A percentile compares a stretch with the other conserved stretches of the same genome.
Evolutionary conservation across 2,113 vertebrate species (phyloP).

Genomic region (Neolamprologus toae): DNA sequence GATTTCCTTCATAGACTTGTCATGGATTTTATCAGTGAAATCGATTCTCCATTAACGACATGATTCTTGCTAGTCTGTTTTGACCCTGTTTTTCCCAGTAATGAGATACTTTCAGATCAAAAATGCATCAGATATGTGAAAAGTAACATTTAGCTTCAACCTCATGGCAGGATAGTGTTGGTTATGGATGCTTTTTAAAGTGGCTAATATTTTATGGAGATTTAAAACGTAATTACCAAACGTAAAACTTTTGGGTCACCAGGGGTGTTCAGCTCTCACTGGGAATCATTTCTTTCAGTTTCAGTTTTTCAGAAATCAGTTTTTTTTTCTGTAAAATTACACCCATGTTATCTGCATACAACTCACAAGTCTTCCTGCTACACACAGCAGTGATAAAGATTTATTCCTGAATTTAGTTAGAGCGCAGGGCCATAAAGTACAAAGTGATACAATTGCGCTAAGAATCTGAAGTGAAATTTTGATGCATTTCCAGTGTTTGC

Average conservation of each 20-base stretch:
- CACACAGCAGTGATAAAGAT: neutral
- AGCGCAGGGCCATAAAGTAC: neutral
- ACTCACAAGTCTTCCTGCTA: neutral
- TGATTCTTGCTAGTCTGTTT: neutral
- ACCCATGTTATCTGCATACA: neutral
- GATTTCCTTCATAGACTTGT: neutral
- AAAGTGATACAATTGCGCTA: neutral
- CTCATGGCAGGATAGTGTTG: neutral
- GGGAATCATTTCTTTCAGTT: neutral
- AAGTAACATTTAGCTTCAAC: neutral
- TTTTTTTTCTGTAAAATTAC: neutral
- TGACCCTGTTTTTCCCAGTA: neutral
- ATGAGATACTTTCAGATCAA: neutral
- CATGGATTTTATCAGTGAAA: neutral
- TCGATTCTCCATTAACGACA: neutral
- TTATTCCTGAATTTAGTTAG: neutral
- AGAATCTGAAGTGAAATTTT: neutral
- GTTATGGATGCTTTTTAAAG: neutral
- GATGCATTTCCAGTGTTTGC: neutral
- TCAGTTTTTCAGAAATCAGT: neutral
- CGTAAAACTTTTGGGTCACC: fast-evolving
- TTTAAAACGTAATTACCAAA: neutral
- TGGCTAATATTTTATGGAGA: neutral
- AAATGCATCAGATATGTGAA: neutral
- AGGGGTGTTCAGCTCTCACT: neutral